Evolutionary conservation across 2,113 vertebrate species (phyloP).

Genomic region (Meriones unguiculatus): DNA sequence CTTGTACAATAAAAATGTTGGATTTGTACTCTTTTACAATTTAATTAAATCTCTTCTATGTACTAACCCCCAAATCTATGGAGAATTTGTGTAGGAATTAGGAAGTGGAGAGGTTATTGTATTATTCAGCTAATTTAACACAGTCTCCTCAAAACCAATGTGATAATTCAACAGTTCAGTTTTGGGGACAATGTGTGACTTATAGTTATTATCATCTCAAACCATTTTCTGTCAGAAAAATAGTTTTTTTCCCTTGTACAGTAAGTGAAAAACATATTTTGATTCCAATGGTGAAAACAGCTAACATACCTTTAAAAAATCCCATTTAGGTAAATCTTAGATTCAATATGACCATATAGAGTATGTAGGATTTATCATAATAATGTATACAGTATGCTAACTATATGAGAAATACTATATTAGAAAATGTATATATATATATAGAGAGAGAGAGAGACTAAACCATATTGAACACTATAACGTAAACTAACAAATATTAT

Average conservation of each 20-base stretch:
- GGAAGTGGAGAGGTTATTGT: neutral
- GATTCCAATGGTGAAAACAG: conserved; percentile 53
- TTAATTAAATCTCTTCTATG: conserved; percentile 2
- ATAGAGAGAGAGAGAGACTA: neutral
- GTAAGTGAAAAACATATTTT: conserved; percentile 59
- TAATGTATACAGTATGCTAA: neutral
- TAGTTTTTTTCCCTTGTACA: neutral
- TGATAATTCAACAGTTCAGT: neutral
- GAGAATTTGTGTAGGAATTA: conserved; percentile 8
- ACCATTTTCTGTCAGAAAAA: conserved; percentile 66
- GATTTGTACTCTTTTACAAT: neutral
- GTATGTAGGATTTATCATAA: conserved; percentile 15
- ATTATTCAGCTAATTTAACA: neutral
- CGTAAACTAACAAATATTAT: neutral
- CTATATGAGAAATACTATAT: neutral
- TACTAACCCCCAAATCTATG: neutral
- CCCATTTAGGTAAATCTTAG: neutral
- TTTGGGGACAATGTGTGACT: conserved; percentile 40
- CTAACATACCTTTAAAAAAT: conserved; percentile 55
- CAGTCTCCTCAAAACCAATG: neutral
- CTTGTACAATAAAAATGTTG: neutral
- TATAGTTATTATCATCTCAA: conserved; percentile 43
- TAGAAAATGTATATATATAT: neutral
- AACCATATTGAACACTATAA: neutral
- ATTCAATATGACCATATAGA: neutral